A percentile compares a stretch with the other conserved stretches of the same genome.
Evolutionary conservation across 2,113 vertebrate genomes (phyloP).

Genomic region (Ceuthmochares aereus): DNA sequence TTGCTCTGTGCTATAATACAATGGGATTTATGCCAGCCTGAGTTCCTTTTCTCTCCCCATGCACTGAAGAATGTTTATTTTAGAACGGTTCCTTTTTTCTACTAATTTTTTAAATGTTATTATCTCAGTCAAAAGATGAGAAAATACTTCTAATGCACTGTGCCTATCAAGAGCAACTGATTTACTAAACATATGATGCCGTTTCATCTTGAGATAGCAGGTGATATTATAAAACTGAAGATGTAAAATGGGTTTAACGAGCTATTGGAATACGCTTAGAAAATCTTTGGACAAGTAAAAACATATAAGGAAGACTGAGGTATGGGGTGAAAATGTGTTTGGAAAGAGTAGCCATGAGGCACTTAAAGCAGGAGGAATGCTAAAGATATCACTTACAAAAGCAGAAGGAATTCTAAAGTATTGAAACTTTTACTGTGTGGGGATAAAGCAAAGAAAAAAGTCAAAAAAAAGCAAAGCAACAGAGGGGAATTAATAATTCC

Average conservation of each 20-base stretch:
- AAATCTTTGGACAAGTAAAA: not conserved
- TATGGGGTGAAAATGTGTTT: not conserved
- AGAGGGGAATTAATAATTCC: not conserved
- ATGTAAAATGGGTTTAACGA: not conserved
- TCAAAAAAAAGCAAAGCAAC: not conserved
- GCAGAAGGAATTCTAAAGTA: not conserved
- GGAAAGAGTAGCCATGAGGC: not conserved
- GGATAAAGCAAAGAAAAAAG: too few species aligned
- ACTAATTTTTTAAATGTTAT: slow-evolving; percentile 49
- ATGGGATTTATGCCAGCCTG: not conserved
- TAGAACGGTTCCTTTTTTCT: not conserved
- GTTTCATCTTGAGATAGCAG: not conserved
- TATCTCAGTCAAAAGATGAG: slow-evolving; percentile 19
- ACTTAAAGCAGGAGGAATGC: not conserved
- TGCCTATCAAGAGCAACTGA: not conserved
- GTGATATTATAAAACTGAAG: not conserved
- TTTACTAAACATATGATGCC: not conserved
- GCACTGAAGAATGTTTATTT: not conserved
- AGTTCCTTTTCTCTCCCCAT: not conserved
- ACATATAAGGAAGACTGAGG: not conserved
- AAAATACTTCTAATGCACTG: not conserved
- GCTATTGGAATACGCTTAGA: not conserved
- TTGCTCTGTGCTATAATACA: not conserved
- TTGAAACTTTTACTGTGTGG: not conserved
- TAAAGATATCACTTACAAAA: not conserved